These are phyloP conservation scores for Phacellophora camtschatica DNA, from an alignment of 30 jellyfish, hydroid and myxozoan genomes.

Conservation along the genomic window DNA sequence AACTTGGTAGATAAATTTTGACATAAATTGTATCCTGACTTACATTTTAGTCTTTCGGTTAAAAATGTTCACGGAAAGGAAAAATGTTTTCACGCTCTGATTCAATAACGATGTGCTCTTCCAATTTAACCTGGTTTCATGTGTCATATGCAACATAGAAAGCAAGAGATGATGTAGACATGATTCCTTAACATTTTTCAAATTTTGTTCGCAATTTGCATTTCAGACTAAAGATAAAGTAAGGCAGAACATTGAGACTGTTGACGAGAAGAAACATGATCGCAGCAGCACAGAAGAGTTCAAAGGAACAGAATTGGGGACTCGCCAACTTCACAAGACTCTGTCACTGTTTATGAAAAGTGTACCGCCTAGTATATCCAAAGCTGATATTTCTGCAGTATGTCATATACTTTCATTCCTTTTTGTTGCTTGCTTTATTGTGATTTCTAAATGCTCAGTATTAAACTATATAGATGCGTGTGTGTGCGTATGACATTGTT, in stretches of 20 bases:
- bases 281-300: constrained; percentile 1
- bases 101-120: neutral
- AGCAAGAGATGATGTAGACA: too few species aligned
- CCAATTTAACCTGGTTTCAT: too few species aligned
- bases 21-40: too few species aligned
- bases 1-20: too few species aligned
- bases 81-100: neutral
- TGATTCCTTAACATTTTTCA: too few species aligned
- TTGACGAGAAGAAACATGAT: neutral
- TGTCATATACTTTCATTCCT: neutral
- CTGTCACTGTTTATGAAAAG: constrained; percentile 79
- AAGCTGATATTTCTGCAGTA: constrained; percentile 76
- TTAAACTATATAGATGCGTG: too few species aligned
- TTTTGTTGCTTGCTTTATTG: too few species aligned
- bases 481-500: too few species aligned
- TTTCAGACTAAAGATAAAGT: neutral
- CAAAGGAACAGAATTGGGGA: constrained; percentile 15
- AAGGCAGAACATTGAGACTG: neutral
- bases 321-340: constrained; percentile 54
- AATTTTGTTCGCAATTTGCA: neutral
- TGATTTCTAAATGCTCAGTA: too few species aligned
- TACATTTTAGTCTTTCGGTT: too few species aligned
- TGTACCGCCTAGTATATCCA: constrained; percentile 75
- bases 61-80: too few species aligned
- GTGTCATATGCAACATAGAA: too few species aligned